phyloP scores from a whole-genome alignment of 2,113 vertebrate species.

The Eulacestoma nigropectus region DNA sequence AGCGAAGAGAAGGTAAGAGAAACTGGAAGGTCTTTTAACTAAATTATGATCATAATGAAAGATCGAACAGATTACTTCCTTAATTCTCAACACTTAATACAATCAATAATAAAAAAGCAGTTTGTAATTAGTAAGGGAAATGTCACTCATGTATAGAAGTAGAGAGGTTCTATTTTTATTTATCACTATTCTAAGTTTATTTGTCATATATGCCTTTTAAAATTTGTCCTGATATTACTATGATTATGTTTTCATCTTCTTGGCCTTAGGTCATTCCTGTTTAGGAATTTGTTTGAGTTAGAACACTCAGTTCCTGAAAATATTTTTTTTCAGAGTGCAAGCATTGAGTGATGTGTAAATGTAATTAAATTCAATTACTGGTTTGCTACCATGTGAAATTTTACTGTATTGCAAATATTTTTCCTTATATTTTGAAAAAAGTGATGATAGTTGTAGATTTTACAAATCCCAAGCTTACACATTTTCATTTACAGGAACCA shows the following conservation, averaged over 20 bases:
- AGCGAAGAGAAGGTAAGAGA: not conserved
- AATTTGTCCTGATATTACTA: constrained; percentile 10
- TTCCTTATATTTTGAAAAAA: constrained; percentile 27
- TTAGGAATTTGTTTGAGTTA: constrained; percentile 8
- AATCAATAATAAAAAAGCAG: constrained; percentile 33
- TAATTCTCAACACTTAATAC: constrained; percentile 45
- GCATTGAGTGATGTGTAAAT: constrained; percentile 31
- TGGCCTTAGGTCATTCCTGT: constrained; percentile 11
- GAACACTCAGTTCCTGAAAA: constrained; percentile 18
- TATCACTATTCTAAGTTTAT: not conserved
- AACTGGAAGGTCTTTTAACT: constrained; percentile 11
- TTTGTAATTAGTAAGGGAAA: constrained; percentile 28
- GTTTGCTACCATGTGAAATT: constrained; percentile 1
- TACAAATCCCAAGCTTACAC: constrained; percentile 18
- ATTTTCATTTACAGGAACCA: constrained; percentile 35
- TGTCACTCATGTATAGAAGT: not conserved
- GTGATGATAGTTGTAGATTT: not conserved
- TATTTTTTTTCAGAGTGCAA: constrained; percentile 21
- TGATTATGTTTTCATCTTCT: constrained; percentile 7
- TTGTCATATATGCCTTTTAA: constrained; percentile 11
- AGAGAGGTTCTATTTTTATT: constrained; percentile 30
- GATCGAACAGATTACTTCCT: constrained; percentile 18
- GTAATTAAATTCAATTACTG: constrained; percentile 31
- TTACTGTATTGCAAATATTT: constrained; percentile 30
- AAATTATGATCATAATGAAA: constrained; percentile 22